Evolutionary conservation across 1,140 invertebrate genomes (phyloP).

Genomic region (Yoshiicerus persimilis): DNA sequence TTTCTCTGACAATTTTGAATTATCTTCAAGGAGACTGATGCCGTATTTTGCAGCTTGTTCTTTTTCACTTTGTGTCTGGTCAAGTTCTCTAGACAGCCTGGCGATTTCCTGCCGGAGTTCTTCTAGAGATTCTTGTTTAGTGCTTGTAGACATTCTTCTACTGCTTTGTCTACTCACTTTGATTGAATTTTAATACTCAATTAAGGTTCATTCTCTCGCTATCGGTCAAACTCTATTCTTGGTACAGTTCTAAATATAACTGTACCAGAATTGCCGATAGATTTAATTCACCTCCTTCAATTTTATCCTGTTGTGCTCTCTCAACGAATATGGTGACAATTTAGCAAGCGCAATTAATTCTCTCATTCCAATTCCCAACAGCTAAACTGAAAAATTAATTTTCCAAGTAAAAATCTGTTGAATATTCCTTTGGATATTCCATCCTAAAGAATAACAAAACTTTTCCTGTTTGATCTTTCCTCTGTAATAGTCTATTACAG

Average conservation of each 20-base stretch:
- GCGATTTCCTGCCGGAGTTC: conserved; percentile 80
- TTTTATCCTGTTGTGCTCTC: background rate
- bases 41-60: conserved; percentile 96
- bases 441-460: background rate
- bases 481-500: background rate
- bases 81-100: conserved; percentile 82
- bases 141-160: background rate
- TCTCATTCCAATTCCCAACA: background rate
- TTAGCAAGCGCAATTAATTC: background rate
- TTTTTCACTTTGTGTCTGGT: conserved; percentile 91
- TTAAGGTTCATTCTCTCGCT: background rate
- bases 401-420: background rate
- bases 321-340: background rate
- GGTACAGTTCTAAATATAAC: background rate
- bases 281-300: background rate
- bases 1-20: conserved; percentile 76
- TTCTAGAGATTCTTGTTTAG: conserved; percentile 24
- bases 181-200: background rate
- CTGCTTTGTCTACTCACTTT: background rate
- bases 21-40: conserved; percentile 87
- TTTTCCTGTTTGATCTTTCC: background rate
- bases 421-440: background rate
- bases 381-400: background rate
- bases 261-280: background rate
- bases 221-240: conserved; percentile 20